phyloP scores from a whole-genome alignment of 2,113 vertebrate genomes.

The Danionella cerebrum region DNA sequence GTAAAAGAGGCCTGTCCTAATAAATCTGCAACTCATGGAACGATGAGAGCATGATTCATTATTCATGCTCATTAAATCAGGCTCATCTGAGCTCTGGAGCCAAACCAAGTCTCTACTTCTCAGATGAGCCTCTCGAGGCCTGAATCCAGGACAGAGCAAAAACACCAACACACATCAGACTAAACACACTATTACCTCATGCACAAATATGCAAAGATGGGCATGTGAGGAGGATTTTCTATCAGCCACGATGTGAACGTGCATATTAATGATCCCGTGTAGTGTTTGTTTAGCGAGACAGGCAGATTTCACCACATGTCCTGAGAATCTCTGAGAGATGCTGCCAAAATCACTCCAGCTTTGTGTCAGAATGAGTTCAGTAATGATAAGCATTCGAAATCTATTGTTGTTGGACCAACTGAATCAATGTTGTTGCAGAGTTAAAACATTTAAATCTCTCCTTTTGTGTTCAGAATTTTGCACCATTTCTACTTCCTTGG shows the following conservation, averaged over 20 bases:
- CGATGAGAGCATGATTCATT: constrained; percentile 72
- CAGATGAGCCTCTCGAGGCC: constrained; percentile 74
- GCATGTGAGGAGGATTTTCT: constrained; percentile 44
- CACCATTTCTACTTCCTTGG: too few relatives aligned
- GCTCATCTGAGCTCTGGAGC: constrained; percentile 65
- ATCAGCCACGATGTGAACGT: constrained; percentile 56
- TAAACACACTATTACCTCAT: constrained; percentile 60
- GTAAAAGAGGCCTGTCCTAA: constrained; percentile 58
- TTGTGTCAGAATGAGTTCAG: too few relatives aligned
- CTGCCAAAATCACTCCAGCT: constrained; percentile 5
- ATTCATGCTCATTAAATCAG: constrained; percentile 80
- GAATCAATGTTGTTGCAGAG: too few relatives aligned
- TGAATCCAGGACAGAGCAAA: constrained; percentile 62
- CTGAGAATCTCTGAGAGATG: background rate
- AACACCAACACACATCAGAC: constrained; percentile 58
- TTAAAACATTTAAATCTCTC: too few relatives aligned
- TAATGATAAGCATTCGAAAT: too few relatives aligned
- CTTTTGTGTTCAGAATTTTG: too few relatives aligned
- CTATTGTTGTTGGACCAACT: too few relatives aligned
- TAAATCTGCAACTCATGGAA: constrained; percentile 66
- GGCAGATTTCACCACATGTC: constrained; percentile 55
- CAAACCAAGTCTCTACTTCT: too few relatives aligned
- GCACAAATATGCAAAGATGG: too few relatives aligned
- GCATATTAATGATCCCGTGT: constrained; percentile 18
- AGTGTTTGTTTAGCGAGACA: constrained; percentile 45